phyloP scores from a whole-genome alignment of 2,888 invertebrate genomes.

The Fabriciana adippe region DNA sequence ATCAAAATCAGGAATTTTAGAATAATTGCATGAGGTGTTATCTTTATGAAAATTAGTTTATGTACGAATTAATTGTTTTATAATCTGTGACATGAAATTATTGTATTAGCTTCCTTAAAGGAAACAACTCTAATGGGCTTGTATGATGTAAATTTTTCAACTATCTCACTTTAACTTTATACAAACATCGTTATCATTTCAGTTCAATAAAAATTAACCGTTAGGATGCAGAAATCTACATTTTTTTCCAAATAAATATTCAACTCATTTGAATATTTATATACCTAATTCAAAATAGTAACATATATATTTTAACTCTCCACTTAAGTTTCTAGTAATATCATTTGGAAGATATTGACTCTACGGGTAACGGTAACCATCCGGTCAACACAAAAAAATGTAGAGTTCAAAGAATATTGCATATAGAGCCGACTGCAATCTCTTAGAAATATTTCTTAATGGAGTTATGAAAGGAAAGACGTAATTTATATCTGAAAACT shows the following conservation, averaged over 20 bases:
- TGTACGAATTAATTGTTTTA: no score
- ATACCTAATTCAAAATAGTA: neutral
- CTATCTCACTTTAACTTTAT: neutral
- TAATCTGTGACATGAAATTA: no score
- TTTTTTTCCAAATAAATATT: neutral
- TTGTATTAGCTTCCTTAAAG: neutral
- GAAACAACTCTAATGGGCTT: no score
- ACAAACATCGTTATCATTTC: neutral
- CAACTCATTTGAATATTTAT: constrained; percentile 1
- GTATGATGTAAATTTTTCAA: no score
- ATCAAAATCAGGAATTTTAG: neutral
- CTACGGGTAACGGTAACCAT: constrained; percentile 31
- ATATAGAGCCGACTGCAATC: neutral
- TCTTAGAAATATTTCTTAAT: no score
- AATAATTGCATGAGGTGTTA: no score
- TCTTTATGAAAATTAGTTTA: no score
- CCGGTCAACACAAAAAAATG: constrained; percentile 33
- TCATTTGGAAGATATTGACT: constrained; percentile 26
- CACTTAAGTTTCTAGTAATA: constrained; percentile 16
- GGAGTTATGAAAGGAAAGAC: no score
- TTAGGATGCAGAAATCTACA: neutral
- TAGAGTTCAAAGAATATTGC: constrained; percentile 21
- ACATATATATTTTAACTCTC: neutral
- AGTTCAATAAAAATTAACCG: neutral
- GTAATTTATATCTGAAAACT: no score